Evolutionary conservation across 2,888 invertebrate species (phyloP).

Genomic region (Apotomis betuletana): DNA sequence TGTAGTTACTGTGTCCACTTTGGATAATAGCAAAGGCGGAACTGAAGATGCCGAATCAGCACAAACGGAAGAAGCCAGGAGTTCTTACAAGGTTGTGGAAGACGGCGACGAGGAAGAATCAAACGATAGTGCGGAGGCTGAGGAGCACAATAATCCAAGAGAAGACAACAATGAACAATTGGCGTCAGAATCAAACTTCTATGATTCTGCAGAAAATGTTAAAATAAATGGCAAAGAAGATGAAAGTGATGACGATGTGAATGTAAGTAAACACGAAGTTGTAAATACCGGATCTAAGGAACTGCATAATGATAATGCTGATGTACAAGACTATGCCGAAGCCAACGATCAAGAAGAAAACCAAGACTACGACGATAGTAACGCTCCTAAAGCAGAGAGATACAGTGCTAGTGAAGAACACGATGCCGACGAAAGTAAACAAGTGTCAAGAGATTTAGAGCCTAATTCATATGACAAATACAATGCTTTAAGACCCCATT

Average conservation of each 20-base stretch:
- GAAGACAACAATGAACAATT: slow-evolving; percentile 34
- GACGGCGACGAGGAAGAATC: slow-evolving; percentile 52
- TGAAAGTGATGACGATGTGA: slow-evolving; percentile 38
- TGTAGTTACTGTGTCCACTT: slow-evolving; percentile 69
- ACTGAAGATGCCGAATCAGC: slow-evolving; percentile 43
- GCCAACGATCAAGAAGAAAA: slow-evolving; percentile 47
- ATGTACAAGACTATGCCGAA: slow-evolving; percentile 47
- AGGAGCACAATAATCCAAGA: slow-evolving; percentile 40
- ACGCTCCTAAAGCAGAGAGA: slow-evolving; percentile 40
- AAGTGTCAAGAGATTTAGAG: slow-evolving; percentile 45
- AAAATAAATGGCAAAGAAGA: slow-evolving; percentile 42
- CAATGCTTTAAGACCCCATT: slow-evolving; percentile 56
- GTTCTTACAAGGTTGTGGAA: slow-evolving; percentile 47
- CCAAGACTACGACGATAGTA: slow-evolving; percentile 46
- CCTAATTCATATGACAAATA: slow-evolving; percentile 57
- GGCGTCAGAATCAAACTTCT: slow-evolving; percentile 35
- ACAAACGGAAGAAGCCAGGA: slow-evolving; percentile 10
- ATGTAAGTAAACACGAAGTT: slow-evolving; percentile 13
- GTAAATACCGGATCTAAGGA: slow-evolving; percentile 22
- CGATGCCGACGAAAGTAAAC: slow-evolving; percentile 42
- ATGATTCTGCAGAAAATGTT: slow-evolving; percentile 39
- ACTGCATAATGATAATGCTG: slow-evolving; percentile 23
- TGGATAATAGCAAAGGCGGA: slow-evolving; percentile 48
- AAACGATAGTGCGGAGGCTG: slow-evolving; percentile 56
- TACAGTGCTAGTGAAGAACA: slow-evolving; percentile 46